Base-by-base conservation (phyloP, 2,888 invertebrate species). In the Lepidocyrtoides sp. region DNA sequence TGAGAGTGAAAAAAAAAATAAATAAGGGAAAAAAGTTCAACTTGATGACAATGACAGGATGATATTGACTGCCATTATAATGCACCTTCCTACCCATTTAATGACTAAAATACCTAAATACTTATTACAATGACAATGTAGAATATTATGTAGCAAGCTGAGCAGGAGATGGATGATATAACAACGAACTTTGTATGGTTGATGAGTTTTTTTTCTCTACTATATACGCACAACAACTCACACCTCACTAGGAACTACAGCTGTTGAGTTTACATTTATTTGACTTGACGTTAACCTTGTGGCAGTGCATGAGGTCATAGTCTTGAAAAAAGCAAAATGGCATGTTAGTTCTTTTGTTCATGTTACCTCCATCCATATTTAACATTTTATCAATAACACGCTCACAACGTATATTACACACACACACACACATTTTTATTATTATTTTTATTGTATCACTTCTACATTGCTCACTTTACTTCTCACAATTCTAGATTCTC, bases 241-340 rank as follows among this genome's bases (percentile, higher is more conserved):
- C n/a, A 77, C 48, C 69, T 41, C n/a, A n/a, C n/a, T 23, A 69
- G 5, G 10, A 69, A 41, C 69, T 57, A 81, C 87, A 88, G 69
- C 87, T 88, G 87, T 51, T 82, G 51, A 44, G 26, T 44, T 60
- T 26, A 79, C 57, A 79, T 72, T 85, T 20, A 26, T 36, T 26
- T 79, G 20, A 17, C 66, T 82, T 89, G 89, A 48, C 60, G 89
- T 81, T 82, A 89, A 89, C 89, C 89, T 89, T 89, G 89, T 60
- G 36, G 57, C 82, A 44, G 63, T 63, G 57, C 79, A 81, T 88
- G 89, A 89, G 82, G 89, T 88, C 88, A 88, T 66, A 88, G 69
- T 51, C 79, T 79, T 69, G 79, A 81, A 63, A 88, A 48, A 86
- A 36, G 57, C 60, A 48, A 63, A 88, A 69, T 69, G 48, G 48